Percentiles rank a stretch among this genome's conserved stretches.
These are phyloP conservation scores for Psettodes erumei DNA, from an alignment of 2,113 vertebrate genomes.

Conservation along the genomic window DNA sequence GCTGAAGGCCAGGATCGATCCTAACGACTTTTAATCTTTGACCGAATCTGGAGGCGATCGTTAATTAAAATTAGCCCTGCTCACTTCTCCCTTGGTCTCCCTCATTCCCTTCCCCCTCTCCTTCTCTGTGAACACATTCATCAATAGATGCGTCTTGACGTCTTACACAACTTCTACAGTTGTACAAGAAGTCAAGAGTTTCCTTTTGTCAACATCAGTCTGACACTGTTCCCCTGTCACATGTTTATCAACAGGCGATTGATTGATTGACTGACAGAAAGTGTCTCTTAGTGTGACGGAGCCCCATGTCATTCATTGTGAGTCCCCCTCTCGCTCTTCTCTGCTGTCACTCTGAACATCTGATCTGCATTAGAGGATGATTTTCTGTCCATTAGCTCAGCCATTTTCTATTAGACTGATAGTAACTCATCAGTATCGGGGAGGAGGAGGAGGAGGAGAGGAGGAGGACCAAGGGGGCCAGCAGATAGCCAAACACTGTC, in stretches of 20 bases:
- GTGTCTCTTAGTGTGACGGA: conserved; percentile 36
- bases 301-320: conserved; percentile 18
- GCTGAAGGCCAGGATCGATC: conserved; percentile 70
- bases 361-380: conserved; percentile 62
- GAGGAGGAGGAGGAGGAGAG: too few species aligned
- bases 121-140: conserved; percentile 62
- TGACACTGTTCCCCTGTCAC: conserved; percentile 11
- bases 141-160: too few species aligned
- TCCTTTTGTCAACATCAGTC: conserved; percentile 2
- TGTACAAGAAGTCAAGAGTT: neutral
- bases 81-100: conserved; percentile 44
- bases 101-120: neutral
- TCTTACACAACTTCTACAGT: too few species aligned
- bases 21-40: conserved; percentile 78
- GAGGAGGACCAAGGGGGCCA: too few species aligned
- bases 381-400: conserved; percentile 64
- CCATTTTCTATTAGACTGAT: conserved; percentile 49
- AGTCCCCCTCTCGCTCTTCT: conserved; percentile 21
- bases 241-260: conserved; percentile 24
- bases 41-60: conserved; percentile 60
- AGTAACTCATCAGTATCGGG: conserved; percentile 48
- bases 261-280: conserved; percentile 54
- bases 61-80: conserved; percentile 77
- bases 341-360: conserved; percentile 55
- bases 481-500: conserved; percentile 27